Base-by-base conservation (phyloP, 2,888 invertebrate genomes). In the Heliconius cydno region DNA sequence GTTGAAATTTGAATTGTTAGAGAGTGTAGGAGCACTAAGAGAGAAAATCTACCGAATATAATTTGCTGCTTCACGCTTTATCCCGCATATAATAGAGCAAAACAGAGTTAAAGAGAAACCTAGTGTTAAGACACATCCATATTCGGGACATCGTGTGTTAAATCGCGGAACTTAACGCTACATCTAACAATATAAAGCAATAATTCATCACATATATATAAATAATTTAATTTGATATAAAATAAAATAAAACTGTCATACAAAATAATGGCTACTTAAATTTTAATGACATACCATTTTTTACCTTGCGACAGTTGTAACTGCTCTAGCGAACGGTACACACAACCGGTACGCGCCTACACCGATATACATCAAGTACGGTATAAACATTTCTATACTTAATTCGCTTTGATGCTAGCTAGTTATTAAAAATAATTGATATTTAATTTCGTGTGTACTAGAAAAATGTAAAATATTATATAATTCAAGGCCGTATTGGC, bases 341-440 rank as follows among this genome's bases (percentile, higher is more conserved):
- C 30, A 30, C 65, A 72, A 78, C 77, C 78, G 80, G 76, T 76
- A 78, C 63, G 77, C 75, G 67, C 77, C 76, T 60, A 63, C 79
- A 72, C 81, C 74, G 79, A 81, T 81, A 79, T 79, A 41, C 79
- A 79, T 81, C 81, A 25, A 68, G 10, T 78, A 78, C 81, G 81
- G 81, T 79, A 77, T 52, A 80, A 78, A 78, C 76, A 76, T 70
- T n/a, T 81, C 57, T 72, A 71, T n/a, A 75, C 66, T 78, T 71
- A 71, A 41, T 57, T 67, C 66, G 41, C 76, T 67, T 41, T 71
- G 7, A 22, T 4, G 22, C 38, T 38, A 65, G 46, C n/a, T 66
- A 28, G 60, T 68, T 74, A 60, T 28, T 60, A n/a, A 67, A 65
- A 66, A 67, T 57, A 65, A 73, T 65, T 74, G 25, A 67, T 66